Base-by-base conservation (phyloP, 2,888 invertebrate species). In the Orthosia incerta region DNA sequence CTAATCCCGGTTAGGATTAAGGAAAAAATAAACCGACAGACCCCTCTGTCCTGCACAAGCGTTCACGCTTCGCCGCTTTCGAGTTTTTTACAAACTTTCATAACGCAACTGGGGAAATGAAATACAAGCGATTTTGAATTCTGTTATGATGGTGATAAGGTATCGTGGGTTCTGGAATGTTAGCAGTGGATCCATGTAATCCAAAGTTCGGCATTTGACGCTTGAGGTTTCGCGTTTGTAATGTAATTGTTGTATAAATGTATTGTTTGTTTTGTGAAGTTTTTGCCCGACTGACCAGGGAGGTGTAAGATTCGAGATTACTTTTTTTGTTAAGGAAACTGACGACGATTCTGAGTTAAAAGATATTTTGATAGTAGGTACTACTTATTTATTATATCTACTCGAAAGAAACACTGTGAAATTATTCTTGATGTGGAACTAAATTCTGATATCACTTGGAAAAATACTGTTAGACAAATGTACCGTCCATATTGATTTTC, bases 1-100 rank as follows among this genome's bases (percentile, higher is more conserved):
- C 94, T 96, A 95, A 96, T 95, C 96, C 96, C 89, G 93, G 93
- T 92, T 93, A 92, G 95, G 96, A 95, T 96, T 95, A 95, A 93
- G 92, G 92, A 95, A 95, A 95, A 95, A 95, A 95, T 92, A 94
- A 93, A 95, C 94, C 92, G 89, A 91, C 91, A 89, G 91, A 89
- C 94, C 94, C 94, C 95, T 94, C 94, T 92, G 94, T 94, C 93
- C 93, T 92, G 91, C 89, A 91, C 95, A 95, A 94, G 95, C 94
- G 93, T 94, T 94, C 93, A 94, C 90, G 96, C 95, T 93, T 94
- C 95, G 86, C 93, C 93, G 95, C 92, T 89, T 90, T 89, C 88
- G 88, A 84, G 75, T 77, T 82, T 76, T 74, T 64, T 67, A 82
- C 87, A 80, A 88, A 65, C 23, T 71, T 84, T 72, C 5, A n/a